Base-by-base conservation (phyloP, 2,797 vertebrate species). In the Cirrhinus molitorella region DNA sequence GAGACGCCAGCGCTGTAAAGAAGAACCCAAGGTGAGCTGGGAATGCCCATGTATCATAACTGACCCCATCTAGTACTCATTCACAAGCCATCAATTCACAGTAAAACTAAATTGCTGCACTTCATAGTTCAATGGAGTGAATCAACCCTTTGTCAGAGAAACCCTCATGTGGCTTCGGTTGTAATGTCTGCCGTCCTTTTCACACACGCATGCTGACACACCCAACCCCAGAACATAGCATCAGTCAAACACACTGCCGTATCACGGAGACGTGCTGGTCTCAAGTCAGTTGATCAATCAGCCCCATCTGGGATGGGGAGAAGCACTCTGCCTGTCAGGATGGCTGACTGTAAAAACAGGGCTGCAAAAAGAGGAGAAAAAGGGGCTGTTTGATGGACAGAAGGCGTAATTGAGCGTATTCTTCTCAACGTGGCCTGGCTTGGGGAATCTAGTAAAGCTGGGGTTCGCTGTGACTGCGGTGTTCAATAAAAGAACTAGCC, bases 51-150 rank as follows among this genome's bases (percentile, higher is more conserved):
- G 90, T 91, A 92, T 91, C 90, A 90, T 85, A 83, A 89, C 85
- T 74, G 47, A 72, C 83, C 84, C 67, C 86, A 86, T 90, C 92
- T 90, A 86, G 63, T 88, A 84, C 77, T 87, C 86, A 79, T 90
- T 90, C 85, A 89, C 61, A 66, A 88, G 88, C 88, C 87, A 90
- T 89, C 87, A 82, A 79, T 79, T 84, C 81, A 80, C 73, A 81
- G 86, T 90, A 87, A 90, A 90, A 91, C 86, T 86, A 90, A 92
- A 93, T 91, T 89, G 88, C 89, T 90, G 90, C 85, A 88, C 91
- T 92, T 93, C 90, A 92, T 91, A 90, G 92, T 88, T 93, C 92
- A 91, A 78, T 90, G 87, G 90, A 93, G 91, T 85, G 87, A 91
- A 91, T 84, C 81, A 34, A 82, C 75, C 81, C 79, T 89, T 86